Conservation (phyloP, 2,888 invertebrate genomes). For the Troides oblongomaculatus region DNA sequence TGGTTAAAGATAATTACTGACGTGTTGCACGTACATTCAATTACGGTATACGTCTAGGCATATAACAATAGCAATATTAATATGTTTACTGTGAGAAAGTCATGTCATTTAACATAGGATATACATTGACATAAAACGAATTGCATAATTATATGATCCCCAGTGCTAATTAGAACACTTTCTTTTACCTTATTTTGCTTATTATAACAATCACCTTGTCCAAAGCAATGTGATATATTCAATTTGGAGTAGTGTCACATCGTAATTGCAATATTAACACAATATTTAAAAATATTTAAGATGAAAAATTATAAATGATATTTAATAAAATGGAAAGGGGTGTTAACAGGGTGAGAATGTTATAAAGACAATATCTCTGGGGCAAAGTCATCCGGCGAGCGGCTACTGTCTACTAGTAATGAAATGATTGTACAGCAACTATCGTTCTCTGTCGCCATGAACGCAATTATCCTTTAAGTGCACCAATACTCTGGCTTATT, state of each 20-base stretch:
- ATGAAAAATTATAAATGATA: background rate
- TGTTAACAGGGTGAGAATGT: constrained; percentile 9
- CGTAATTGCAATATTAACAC: background rate
- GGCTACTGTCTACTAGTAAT: constrained; percentile 10
- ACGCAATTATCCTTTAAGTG: constrained; percentile 18
- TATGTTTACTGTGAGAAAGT: background rate
- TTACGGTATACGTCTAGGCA: constrained; percentile 39
- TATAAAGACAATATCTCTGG: constrained; percentile 11
- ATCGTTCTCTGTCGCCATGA: constrained; percentile 12
- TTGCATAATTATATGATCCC: background rate
- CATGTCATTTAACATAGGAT: too few relatives aligned
- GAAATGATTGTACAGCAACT: constrained; percentile 15
- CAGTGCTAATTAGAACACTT: too few relatives aligned
- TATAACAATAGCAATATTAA: background rate
- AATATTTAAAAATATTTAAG: background rate
- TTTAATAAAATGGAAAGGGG: constrained; percentile 6
- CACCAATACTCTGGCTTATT: constrained; percentile 7
- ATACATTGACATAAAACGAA: background rate
- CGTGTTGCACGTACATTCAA: constrained; percentile 68
- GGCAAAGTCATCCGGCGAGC: constrained; percentile 10
- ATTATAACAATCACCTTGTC: too few relatives aligned
- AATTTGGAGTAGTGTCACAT: background rate
- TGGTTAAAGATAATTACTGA: constrained; percentile 64
- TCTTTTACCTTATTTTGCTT: too few relatives aligned
- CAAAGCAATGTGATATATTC: background rate